These are phyloP conservation scores for Tetranychus urticae DNA, from an alignment of 1,140 invertebrate genomes.

Conservation along the genomic window DNA sequence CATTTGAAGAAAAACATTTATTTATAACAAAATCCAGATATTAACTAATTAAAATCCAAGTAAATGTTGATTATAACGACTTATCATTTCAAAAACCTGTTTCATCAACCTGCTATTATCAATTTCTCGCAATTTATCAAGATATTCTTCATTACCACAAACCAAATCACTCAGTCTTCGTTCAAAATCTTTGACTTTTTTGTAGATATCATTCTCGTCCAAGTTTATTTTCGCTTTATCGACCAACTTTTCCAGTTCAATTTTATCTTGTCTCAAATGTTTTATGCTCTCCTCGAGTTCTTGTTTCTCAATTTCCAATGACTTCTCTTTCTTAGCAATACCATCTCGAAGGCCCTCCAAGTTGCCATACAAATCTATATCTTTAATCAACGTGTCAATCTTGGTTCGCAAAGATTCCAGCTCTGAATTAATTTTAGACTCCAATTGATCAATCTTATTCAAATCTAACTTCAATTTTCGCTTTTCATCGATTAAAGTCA, in stretches of 20 bases:
- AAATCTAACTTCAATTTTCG: conserved; percentile 8
- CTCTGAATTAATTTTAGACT: conserved; percentile 2
- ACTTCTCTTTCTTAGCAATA: background rate
- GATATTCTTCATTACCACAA: background rate
- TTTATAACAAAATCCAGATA: too few relatives aligned
- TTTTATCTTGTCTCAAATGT: background rate
- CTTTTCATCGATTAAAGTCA: conserved; percentile 6
- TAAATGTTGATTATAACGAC: conserved; percentile 9
- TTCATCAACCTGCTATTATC: conserved; percentile 2
- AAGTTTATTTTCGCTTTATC: background rate
- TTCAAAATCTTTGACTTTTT: background rate
- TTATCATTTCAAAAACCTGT: conserved; percentile 3
- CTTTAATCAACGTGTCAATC: conserved; percentile 1
- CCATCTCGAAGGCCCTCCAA: conserved; percentile 1
- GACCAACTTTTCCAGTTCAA: background rate
- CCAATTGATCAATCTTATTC: conserved; percentile 7
- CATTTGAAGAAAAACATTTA: too few relatives aligned
- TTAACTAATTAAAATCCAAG: conserved; percentile 2
- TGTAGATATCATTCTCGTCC: conserved; percentile 1
- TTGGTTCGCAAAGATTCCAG: conserved; percentile 1
- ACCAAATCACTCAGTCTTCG: background rate
- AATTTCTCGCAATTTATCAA: background rate
- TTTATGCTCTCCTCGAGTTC: background rate
- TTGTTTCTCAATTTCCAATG: background rate
- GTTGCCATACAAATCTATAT: conserved; percentile 6